Evolutionary conservation across 2,797 vertebrate species (phyloP).

Genomic region (Catamblyrhynchus diadema): DNA sequence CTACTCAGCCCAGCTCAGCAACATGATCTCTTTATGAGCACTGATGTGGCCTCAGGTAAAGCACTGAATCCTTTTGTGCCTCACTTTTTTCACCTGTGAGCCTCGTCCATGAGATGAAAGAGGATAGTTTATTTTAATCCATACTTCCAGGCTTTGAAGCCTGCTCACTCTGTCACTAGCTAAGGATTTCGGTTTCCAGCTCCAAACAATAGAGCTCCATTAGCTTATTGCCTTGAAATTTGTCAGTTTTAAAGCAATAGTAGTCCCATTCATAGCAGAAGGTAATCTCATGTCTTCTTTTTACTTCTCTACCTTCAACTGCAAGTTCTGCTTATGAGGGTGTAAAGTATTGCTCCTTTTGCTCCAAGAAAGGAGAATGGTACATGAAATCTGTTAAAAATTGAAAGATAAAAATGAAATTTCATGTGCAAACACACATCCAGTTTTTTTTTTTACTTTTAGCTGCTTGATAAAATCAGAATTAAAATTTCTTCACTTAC

Average conservation of each 20-base stretch:
- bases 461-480: background rate
- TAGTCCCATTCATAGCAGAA: background rate
- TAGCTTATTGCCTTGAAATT: background rate
- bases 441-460: background rate
- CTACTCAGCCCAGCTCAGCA: background rate
- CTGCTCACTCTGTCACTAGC: background rate
- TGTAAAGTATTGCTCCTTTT: background rate
- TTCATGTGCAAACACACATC: background rate
- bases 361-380: background rate
- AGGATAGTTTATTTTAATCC: background rate
- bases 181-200: constrained; percentile 1
- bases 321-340: background rate
- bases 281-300: background rate
- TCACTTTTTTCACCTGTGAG: background rate
- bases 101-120: background rate
- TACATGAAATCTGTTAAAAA: background rate
- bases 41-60: background rate
- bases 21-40: background rate
- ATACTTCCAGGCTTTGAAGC: background rate
- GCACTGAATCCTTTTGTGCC: background rate
- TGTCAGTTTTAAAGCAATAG: background rate
- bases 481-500: background rate
- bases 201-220: background rate
- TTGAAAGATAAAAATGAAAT: background rate
- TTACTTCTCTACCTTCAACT: background rate